Conservation (phyloP, 1,140 invertebrate genomes). For the Drosophila virilis region DNA sequence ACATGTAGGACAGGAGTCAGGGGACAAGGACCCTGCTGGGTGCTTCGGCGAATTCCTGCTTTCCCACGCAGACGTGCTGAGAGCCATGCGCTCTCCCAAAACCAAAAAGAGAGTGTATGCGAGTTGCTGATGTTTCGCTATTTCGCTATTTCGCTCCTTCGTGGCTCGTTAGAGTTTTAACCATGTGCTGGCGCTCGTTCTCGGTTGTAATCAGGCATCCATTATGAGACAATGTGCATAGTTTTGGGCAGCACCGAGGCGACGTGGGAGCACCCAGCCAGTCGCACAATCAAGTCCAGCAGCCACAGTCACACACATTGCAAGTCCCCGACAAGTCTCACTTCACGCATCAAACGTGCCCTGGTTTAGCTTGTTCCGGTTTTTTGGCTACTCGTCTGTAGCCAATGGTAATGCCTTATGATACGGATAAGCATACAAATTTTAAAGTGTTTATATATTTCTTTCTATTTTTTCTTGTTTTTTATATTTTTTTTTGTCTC, state of each 20-base stretch:
- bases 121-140: constrained; percentile 15
- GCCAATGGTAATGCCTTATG: constrained; percentile 38
- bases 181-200: constrained; percentile 46
- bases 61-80: constrained; percentile 41
- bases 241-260: constrained; percentile 36
- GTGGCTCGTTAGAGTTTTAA: constrained; percentile 53
- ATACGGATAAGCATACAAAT: constrained; percentile 14
- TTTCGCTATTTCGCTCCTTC: constrained; percentile 17
- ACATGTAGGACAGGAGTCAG: constrained; percentile 7
- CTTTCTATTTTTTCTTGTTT: not conserved
- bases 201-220: constrained; percentile 51
- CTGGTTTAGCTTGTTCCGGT: constrained; percentile 51
- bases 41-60: constrained; percentile 21
- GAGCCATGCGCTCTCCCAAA: constrained; percentile 17
- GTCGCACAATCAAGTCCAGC: constrained; percentile 50
- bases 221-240: constrained; percentile 55
- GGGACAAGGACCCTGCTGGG: constrained; percentile 22
- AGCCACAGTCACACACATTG: constrained; percentile 52
- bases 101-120: constrained; percentile 3
- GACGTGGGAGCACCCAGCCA: constrained; percentile 25
- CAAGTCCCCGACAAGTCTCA: constrained; percentile 49
- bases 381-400: constrained; percentile 39
- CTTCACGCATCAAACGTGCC: constrained; percentile 49
- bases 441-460: constrained; percentile 15
- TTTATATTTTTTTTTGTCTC: constrained; percentile 1